These are phyloP conservation scores for Listronotus oregonensis DNA, from an alignment of 1,140 invertebrate genomes.

Conservation along the genomic window DNA sequence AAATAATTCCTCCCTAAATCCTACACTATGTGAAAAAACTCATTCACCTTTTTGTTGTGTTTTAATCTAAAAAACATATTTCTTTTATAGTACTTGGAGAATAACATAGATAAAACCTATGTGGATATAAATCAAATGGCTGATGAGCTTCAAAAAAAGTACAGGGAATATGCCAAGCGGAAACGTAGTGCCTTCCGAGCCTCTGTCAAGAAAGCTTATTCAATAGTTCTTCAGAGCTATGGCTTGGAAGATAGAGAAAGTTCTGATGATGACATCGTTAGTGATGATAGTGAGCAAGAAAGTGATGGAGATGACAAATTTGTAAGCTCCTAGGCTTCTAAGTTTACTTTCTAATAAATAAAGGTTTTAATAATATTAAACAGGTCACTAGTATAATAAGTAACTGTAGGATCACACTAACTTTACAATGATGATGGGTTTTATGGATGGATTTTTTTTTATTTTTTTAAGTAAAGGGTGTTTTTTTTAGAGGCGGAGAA, in stretches of 20 bases:
- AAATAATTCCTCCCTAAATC: too few species aligned
- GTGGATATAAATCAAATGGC: slow-evolving; percentile 66
- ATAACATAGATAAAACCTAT: slow-evolving; percentile 60
- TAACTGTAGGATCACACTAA: too few species aligned
- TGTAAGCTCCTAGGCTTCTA: slow-evolving; percentile 16
- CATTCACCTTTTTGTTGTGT: background rate
- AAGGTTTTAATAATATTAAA: background rate
- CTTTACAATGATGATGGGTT: too few species aligned
- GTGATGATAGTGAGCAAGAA: slow-evolving; percentile 54
- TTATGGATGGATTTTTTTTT: too few species aligned
- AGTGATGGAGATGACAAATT: slow-evolving; percentile 30
- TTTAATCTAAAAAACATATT: background rate
- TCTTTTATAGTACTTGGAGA: slow-evolving; percentile 60
- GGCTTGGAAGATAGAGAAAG: slow-evolving; percentile 45
- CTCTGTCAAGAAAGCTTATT: slow-evolving; percentile 58
- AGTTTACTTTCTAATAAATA: background rate
- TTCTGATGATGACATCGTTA: slow-evolving; percentile 56
- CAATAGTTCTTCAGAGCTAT: slow-evolving; percentile 57
- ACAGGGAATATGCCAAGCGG: slow-evolving; percentile 64
- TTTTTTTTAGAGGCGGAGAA: too few species aligned
- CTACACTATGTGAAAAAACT: too few species aligned
- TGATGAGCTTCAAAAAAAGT: slow-evolving; percentile 61
- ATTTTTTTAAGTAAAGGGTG: too few species aligned
- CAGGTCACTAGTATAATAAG: too few species aligned
- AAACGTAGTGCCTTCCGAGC: slow-evolving; percentile 62